Evolutionary conservation across 2,797 vertebrate genomes (phyloP).

Genomic region (Pterois miles): DNA sequence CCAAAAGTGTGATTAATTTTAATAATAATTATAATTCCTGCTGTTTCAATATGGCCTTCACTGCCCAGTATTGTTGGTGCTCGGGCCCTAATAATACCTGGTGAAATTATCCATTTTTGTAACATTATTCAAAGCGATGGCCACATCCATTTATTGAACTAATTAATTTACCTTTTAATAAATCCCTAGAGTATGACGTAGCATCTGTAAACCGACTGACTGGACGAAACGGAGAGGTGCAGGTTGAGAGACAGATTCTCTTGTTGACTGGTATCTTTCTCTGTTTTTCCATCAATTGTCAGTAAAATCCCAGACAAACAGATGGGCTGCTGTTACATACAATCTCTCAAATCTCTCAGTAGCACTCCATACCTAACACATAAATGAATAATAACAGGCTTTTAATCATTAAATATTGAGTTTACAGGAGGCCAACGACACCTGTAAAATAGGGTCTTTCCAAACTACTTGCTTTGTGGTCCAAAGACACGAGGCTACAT

Average conservation of each 20-base stretch:
- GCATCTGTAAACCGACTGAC: background rate
- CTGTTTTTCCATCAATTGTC: conserved; percentile 15
- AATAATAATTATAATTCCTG: too few species aligned
- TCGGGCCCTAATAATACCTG: background rate
- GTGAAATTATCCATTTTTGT: background rate
- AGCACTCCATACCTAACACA: background rate
- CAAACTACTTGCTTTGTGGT: background rate
- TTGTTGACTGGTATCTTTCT: background rate
- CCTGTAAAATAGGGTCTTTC: background rate
- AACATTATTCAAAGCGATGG: background rate
- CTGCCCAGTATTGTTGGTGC: too few species aligned
- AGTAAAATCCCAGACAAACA: conserved; percentile 14
- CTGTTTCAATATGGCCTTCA: too few species aligned
- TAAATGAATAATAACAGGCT: background rate
- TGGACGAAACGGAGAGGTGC: background rate
- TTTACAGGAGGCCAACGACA: background rate
- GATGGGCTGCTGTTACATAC: conserved; percentile 16
- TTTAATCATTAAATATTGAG: background rate
- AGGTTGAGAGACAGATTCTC: background rate
- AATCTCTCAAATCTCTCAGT: background rate
- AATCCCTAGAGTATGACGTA: background rate
- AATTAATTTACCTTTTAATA: background rate
- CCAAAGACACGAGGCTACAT: background rate
- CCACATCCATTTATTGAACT: background rate
- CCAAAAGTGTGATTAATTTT: too few species aligned